A percentile compares a stretch with the other conserved stretches of the same genome.
Evolutionary conservation across 2,113 vertebrate genomes (phyloP).

Genomic region (Nematolebias whitei): DNA sequence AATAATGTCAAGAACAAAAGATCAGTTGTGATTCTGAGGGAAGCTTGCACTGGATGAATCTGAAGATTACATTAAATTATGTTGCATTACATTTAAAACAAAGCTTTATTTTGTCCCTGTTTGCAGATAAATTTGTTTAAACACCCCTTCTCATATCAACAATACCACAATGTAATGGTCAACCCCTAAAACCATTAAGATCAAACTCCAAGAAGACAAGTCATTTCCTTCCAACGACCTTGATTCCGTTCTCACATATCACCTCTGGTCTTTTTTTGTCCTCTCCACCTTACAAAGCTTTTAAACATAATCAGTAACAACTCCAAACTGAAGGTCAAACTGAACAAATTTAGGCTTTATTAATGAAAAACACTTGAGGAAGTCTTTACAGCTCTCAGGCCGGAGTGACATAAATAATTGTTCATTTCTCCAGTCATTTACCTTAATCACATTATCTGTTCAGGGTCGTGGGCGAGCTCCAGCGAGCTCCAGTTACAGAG

Average conservation of each 20-base stretch:
- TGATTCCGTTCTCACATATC: neutral
- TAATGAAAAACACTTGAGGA: neutral
- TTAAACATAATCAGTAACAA: neutral
- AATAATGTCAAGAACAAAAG: neutral
- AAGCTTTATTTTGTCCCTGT: slow-evolving; percentile 2
- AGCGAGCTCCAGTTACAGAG: neutral
- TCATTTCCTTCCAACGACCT: neutral
- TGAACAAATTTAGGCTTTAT: neutral
- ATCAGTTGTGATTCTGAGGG: too few relatives aligned
- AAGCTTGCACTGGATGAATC: slow-evolving; percentile 10
- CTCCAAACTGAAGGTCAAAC: neutral
- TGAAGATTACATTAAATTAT: slow-evolving; percentile 12
- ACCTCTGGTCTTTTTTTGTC: neutral
- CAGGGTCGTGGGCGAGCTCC: neutral
- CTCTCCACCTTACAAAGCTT: neutral
- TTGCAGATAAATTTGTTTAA: neutral
- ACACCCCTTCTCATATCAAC: neutral
- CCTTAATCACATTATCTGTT: neutral
- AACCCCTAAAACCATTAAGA: neutral
- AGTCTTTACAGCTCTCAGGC: neutral
- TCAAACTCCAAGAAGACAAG: neutral
- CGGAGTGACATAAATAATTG: neutral
- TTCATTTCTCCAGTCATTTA: neutral
- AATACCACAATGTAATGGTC: too few relatives aligned
- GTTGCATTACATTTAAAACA: neutral